Percentiles rank a stretch among this genome's conserved stretches.
Conservation (phyloP, 2,888 invertebrate genomes). For the Tetragonula carbonaria region DNA sequence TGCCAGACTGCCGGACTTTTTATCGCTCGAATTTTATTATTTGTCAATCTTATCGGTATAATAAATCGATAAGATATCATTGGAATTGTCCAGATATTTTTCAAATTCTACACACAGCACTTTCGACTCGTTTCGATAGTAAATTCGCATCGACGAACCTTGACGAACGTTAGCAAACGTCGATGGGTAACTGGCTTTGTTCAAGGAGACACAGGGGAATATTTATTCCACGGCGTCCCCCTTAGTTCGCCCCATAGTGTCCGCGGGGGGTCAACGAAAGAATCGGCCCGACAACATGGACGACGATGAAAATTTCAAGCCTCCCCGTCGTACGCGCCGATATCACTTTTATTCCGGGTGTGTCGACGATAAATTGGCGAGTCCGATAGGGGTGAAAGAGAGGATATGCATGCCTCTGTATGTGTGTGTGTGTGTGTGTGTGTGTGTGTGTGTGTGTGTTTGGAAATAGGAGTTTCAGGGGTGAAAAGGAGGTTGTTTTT, state of each 20-base stretch:
- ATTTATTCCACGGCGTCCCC: slow-evolving; percentile 67
- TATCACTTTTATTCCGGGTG: slow-evolving; percentile 58
- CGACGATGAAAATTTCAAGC: slow-evolving; percentile 63
- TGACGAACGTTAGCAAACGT: neutral
- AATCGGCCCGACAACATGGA: slow-evolving; percentile 66
- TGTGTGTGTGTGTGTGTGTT: neutral
- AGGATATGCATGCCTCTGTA: neutral
- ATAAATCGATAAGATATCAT: too few species aligned
- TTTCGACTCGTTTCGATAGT: neutral
- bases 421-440: too few species aligned
- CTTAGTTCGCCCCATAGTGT: slow-evolving; percentile 31
- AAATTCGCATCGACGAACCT: neutral
- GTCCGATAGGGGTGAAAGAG: neutral
- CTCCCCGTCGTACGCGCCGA: slow-evolving; percentile 35
- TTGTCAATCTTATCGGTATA: too few species aligned
- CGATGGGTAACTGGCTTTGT: neutral
- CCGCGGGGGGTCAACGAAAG: slow-evolving; percentile 63
- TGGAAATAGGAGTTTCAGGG: slow-evolving; percentile 13
- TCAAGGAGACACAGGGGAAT: slow-evolving; percentile 48
- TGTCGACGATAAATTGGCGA: slow-evolving; percentile 53
- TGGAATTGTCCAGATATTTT: too few species aligned
- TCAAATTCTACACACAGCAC: too few species aligned
- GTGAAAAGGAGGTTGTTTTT: neutral
- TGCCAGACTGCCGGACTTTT: too few species aligned
- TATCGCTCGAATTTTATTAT: too few species aligned